Base-by-base conservation (phyloP, 2,888 invertebrate species). In the Pachliopta kotzebuea region DNA sequence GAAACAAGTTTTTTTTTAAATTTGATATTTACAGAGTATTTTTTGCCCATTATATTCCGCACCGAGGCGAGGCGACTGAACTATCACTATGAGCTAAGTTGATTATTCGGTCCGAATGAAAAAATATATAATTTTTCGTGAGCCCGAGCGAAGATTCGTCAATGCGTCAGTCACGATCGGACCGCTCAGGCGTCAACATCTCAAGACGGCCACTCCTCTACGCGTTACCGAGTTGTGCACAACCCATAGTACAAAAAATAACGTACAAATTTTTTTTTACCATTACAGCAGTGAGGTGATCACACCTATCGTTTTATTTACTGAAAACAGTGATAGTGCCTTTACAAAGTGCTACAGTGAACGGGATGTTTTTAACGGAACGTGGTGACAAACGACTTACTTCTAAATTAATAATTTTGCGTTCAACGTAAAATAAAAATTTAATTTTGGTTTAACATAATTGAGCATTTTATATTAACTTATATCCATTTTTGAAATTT, bases 21-120 rank as follows among this genome's bases (percentile, higher is more conserved):
- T 70, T 70, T 31, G 11, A 54, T 62, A 54, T 67, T 70, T 26
- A 60, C 24, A 54, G 56, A 67, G 68, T 63, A 72, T 71, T 70
- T 75, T 75, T 76, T 72, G 68, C 62, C 70, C 71, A 70, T 77
- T 71, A 73, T 71, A 71, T 71, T 69, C 71, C 73, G 71, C 69
- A 72, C 66, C 74, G 74, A 71, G 72, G 67, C 76, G 84, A 80
- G 89, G 88, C 81, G 80, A 88, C 75, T 90, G 90, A 90, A 90
- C 91, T 90, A 89, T 85, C 83, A 82, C 89, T 89, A 88, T 82
- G 84, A 86, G 82, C 83, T 82, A 85, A 86, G 89, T 86, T 87
- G 89, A 87, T 88, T 88, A 90, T 90, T 88, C 88, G 83, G 84
- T 74, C 76, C 81, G 84, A 84, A 82, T 83, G 83, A 88, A 90